Percentiles rank a stretch among this genome's conserved stretches.
Evolutionary conservation across 1,140 invertebrate genomes (phyloP).

Genomic region (Leptinotarsa defecta): DNA sequence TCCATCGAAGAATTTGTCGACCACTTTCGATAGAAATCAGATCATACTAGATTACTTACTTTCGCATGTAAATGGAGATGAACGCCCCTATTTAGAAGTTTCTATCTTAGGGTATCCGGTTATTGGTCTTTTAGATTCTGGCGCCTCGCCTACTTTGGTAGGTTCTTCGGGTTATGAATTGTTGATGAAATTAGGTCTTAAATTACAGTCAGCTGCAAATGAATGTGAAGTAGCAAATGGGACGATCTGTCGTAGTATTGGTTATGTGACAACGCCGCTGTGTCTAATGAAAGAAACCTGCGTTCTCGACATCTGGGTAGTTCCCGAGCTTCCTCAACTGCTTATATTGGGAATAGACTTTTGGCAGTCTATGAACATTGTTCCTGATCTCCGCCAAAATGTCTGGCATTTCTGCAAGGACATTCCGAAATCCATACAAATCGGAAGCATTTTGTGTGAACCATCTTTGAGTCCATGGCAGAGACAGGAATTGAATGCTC

Average conservation of each 20-base stretch:
- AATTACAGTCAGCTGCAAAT: not conserved
- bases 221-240: slow-evolving; percentile 9
- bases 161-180: slow-evolving; percentile 9
- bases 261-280: not conserved
- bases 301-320: not conserved
- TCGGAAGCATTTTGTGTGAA: too few species aligned
- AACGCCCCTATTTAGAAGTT: slow-evolving; percentile 22
- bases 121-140: slow-evolving; percentile 19
- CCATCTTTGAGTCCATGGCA: not conserved
- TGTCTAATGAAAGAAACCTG: not conserved
- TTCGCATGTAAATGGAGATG: slow-evolving; percentile 15
- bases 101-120: not conserved
- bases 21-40: not conserved
- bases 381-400: slow-evolving; percentile 19
- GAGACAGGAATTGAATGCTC: not conserved
- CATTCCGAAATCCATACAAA: too few species aligned
- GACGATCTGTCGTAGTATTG: not conserved
- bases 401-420: slow-evolving; percentile 21
- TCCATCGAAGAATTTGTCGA: not conserved
- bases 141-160: not conserved
- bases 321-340: not conserved
- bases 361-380: slow-evolving; percentile 25
- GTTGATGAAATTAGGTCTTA: slow-evolving; percentile 9
- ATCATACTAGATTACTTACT: slow-evolving; percentile 18
- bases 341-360: slow-evolving; percentile 29